Evolutionary conservation across 2,113 vertebrate genomes (phyloP), one percentile per base, ranked within the genome.

Genomic region (Paraplagusia blochii): DNA sequence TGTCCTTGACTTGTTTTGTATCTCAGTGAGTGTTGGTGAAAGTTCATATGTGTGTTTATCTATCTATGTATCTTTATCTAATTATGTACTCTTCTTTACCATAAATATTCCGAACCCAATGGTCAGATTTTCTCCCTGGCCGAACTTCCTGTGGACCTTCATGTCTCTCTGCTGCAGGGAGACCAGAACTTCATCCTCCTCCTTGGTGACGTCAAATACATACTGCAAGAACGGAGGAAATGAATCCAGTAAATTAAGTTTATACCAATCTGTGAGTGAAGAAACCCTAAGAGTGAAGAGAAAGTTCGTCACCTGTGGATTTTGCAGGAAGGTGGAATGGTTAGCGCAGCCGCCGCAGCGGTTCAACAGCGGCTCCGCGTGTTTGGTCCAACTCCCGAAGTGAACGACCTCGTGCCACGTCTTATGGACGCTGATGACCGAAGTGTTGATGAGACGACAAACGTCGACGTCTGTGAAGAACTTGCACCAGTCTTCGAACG

Each of bases 301-400:
- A 18, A 42, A 5, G 16, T 35, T n/a, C 16, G 12, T n/a, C n/a
- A 97, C 96, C 95, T 98, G 95, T n/a, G 96, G 96, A 82, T 98
- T 98, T 84, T 98, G 95, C 43, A 98, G 88, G 80, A 97, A 98
- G 11, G 94, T 96, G 0, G 66, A 90, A 79, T 95, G 88, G 83
- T 98, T 97, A 10, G 91, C 90, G 59, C 95, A 98, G 50, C 96
- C 96, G 0, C 96, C 96, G 2, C 90, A 89, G 34, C 93, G 94
- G 81, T 96, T 95, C 38, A 92, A 64, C 47, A 94, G 77, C 0
- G 93, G 92, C 1, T 95, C 93, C 1, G 85, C 59, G 19, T 93
- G 71, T 61, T 90, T 90, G 48, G 67, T 80, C 96, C 96, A 99
- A 66, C 89, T 88, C 44, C 95, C 93, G 35, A 42, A 77, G 67